These are phyloP conservation scores for Conopomorpha cramerella DNA, from an alignment of 1,140 invertebrate genomes.

Conservation along the genomic window DNA sequence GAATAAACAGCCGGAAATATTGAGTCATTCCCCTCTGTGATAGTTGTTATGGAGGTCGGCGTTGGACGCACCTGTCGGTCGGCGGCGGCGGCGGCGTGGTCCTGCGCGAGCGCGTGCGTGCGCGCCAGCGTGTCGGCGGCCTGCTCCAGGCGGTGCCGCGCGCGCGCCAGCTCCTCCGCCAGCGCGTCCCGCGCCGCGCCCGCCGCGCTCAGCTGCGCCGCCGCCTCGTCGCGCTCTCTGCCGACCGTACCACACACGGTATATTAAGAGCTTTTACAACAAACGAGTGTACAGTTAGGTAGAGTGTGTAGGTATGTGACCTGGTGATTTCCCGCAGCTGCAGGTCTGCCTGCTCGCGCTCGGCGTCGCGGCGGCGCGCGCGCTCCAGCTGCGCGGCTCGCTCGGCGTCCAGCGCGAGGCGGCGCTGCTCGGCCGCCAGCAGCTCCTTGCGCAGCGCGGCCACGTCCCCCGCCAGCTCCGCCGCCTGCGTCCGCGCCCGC, in stretches of 20 bases:
- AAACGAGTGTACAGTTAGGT: too few species aligned
- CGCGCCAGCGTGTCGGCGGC: constrained; percentile 75
- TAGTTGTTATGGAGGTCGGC: too few species aligned
- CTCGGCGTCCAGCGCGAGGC: constrained; percentile 79
- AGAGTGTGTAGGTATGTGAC: too few species aligned
- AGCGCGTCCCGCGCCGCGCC: constrained; percentile 77
- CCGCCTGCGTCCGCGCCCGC: constrained; percentile 67
- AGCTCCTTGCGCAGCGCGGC: constrained; percentile 77
- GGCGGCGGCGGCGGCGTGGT: constrained; percentile 80
- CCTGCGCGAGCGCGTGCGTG: constrained; percentile 76
- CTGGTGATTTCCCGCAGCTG: constrained; percentile 36
- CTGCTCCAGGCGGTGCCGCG: constrained; percentile 76
- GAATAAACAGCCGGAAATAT: too few species aligned
- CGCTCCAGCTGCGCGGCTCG: constrained; percentile 78
- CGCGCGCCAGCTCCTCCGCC: constrained; percentile 75
- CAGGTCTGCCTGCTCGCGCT: constrained; percentile 72
- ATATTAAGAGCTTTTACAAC: too few species aligned
- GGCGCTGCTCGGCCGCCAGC: constrained; percentile 74
- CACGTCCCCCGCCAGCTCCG: constrained; percentile 75
- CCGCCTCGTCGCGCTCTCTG: constrained; percentile 75
- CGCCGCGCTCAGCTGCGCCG: constrained; percentile 74
- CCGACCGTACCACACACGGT: too few species aligned
- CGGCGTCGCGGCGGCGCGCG: constrained; percentile 80
- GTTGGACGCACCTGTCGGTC: constrained; percentile 70
- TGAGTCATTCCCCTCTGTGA: too few species aligned